Base-by-base conservation (phyloP, 2,113 vertebrate species). In the Ia io region DNA sequence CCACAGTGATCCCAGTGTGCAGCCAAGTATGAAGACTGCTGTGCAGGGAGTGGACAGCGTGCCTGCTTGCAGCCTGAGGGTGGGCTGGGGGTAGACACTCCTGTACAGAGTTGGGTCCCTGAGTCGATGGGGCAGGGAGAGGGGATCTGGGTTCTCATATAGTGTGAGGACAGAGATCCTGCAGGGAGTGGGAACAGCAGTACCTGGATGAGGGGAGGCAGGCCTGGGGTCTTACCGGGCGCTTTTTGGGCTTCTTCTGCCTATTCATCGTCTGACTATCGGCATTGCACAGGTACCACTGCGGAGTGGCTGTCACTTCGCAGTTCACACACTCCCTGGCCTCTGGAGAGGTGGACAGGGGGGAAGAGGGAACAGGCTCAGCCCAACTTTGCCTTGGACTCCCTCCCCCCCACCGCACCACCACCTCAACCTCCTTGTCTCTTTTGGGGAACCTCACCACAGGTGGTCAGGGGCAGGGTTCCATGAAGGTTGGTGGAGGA, bases 181-280 rank as follows among this genome's bases (percentile, higher is more conserved):
- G 23, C 47, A 65, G 1, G 20, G 76, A 20, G 1, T 65, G 40
- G 76, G 49, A 84, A 61, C 44, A 76, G 16, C 61, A 59, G 86
- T n/a, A 42, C 65, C 49, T 59, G 9, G 28, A 14, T 14, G 56
- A 56, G 53, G 32, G 35, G 3, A 69, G 79, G 44, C 30, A 47
- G 80, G 59, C 40, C 44, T 71, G 14, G 2, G 18, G n/a, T 91
- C 98, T 42, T 98, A 99, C 99, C 99, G 99, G 97, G 96, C 99
- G 99, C 94, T 99, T 99, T 98, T 99, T 99, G 89, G 99, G 99
- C 74, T 99, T 96, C 96, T 99, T 99, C 91, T 99, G 99, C 59
- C 99, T 99, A 0, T 99, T 99, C 99, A 99, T 99, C 98, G 99
- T 99, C 97, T 99, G 99, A 97, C 99, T 99, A 28, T 99, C 99